Base-by-base conservation (phyloP, 2,113 vertebrate species). In the Trogon melanurus region DNA sequence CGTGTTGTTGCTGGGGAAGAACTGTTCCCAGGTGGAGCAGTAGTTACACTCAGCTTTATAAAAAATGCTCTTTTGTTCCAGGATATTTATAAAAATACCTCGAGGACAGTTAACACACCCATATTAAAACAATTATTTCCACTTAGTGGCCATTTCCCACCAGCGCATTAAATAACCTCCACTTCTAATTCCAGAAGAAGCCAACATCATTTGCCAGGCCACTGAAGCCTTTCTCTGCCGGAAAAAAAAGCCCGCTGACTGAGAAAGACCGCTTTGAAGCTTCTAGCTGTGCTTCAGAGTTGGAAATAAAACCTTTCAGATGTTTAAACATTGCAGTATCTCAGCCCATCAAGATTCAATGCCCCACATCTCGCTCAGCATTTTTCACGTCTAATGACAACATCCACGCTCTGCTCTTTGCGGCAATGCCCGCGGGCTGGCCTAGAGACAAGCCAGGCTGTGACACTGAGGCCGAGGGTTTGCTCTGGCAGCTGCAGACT, bases 111-210 rank as follows among this genome's bases (percentile, higher is more conserved):
- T 95, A 94, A 94, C 88, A 92, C 65, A 47, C 73, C 78, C 83
- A 70, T 86, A 85, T 65, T 81, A 92, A 85, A 96, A 85, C 81
- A 89, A 92, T 91, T 91, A 79, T 91, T 96, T 89, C 86, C 84
- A 93, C n/a, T 95, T 73, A 75, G 88, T 44, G 72, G 76, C 85
- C 47, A 44, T 57, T 95, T 97, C 83, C 95, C 91, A 92, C n/a
- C 61, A 44, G 72, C 0, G 0, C 57, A 45, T 79, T 91, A 91
- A 94, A 84, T 75, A 89, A 84, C 66, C 38, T 79, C 69, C 62
- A 20, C 50, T 72, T 88, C 38, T 60, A 89, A 58, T 71, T 88
- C 48, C 85, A 90, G 61, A 72, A 91, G 89, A 38, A 91, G 56
- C 58, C 79, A 82, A 76, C 50, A 29, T 18, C n/a, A 30, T 71